A percentile compares a stretch with the other conserved stretches of the same genome.
These are phyloP conservation scores for Tenualosa thibaudeaui DNA, from an alignment of 2,797 vertebrate species.

Conservation along the genomic window DNA sequence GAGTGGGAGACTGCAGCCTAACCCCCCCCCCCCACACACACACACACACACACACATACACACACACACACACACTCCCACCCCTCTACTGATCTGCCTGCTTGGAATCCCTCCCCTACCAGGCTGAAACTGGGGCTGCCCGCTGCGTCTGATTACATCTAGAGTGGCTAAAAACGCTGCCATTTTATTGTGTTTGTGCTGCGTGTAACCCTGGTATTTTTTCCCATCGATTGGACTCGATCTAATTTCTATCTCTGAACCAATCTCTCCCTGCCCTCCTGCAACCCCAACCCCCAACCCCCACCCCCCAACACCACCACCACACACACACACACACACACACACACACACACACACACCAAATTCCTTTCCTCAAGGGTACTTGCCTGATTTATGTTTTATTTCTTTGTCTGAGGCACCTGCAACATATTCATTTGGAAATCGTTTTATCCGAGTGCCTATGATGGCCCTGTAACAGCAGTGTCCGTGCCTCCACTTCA, in stretches of 20 bases:
- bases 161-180: constrained; percentile 39
- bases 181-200: constrained; percentile 40
- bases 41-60: background rate
- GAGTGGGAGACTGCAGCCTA: background rate
- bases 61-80: background rate
- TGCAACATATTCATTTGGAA: background rate
- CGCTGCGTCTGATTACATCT: constrained; percentile 42
- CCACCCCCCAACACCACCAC: background rate
- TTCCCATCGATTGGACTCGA: constrained; percentile 34
- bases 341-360: background rate
- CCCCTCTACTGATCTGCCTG: background rate
- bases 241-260: constrained; percentile 29
- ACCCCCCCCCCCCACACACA: background rate
- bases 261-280: background rate
- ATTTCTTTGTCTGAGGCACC: background rate
- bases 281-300: background rate
- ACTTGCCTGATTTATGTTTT: background rate
- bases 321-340: background rate
- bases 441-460: background rate
- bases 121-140: constrained; percentile 1
- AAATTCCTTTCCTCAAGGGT: background rate
- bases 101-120: background rate
- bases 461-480: background rate
- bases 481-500: background rate
- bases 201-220: constrained; percentile 34